Evolutionary conservation across 2,888 invertebrate genomes (phyloP).

Genomic region (Leptopilina myrica): DNA sequence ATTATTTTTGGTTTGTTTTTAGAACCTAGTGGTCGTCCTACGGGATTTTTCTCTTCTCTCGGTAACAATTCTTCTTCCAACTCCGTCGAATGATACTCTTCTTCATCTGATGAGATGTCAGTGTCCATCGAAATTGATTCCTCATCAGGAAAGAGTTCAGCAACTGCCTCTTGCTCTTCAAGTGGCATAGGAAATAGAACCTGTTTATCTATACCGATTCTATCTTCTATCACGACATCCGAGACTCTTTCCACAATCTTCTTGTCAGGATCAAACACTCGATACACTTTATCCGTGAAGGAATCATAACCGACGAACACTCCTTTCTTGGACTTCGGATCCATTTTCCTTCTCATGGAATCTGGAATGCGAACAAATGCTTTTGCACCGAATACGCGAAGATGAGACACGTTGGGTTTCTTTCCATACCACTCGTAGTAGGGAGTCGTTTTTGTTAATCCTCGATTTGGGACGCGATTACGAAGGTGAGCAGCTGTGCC

Average conservation of each 20-base stretch:
- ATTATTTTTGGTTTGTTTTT: background rate
- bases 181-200: slow-evolving; percentile 22
- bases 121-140: background rate
- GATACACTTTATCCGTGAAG: slow-evolving; percentile 5
- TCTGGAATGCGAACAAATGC: slow-evolving; percentile 67
- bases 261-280: slow-evolving; percentile 19
- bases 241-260: slow-evolving; percentile 33
- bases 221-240: slow-evolving; percentile 9
- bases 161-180: slow-evolving; percentile 1
- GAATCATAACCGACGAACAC: slow-evolving; percentile 69
- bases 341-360: slow-evolving; percentile 65
- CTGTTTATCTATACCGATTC: background rate
- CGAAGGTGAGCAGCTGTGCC: slow-evolving; percentile 31
- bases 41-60: background rate
- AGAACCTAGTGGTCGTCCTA: background rate
- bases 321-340: slow-evolving; percentile 64
- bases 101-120: background rate
- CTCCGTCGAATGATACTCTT: background rate
- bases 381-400: slow-evolving; percentile 69
- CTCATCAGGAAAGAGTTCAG: background rate
- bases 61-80: background rate
- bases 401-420: slow-evolving; percentile 62
- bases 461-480: slow-evolving; percentile 46
- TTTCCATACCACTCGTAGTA: slow-evolving; percentile 66
- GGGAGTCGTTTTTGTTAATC: slow-evolving; percentile 59